Conservation (phyloP, 1,140 invertebrate genomes). For the Tetragnatha versicolor region DNA sequence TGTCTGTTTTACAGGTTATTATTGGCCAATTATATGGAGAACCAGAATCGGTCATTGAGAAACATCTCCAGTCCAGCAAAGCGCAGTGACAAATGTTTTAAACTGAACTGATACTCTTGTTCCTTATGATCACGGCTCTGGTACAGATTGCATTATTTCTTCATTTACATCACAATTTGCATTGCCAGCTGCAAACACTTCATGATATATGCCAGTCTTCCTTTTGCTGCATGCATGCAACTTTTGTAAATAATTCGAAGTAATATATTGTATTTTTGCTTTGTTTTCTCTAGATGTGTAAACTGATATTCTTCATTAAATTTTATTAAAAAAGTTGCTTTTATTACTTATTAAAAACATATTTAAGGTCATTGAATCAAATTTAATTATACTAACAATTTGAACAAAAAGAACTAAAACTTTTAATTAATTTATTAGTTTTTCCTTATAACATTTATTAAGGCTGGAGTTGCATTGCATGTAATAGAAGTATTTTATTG, state of each 20-base stretch:
- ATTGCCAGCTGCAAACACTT: neutral
- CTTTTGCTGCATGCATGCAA: constrained; percentile 17
- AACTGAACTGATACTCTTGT: neutral
- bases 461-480: neutral
- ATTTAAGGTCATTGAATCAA: no score
- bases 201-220: constrained; percentile 26
- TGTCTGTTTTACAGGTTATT: constrained; percentile 27
- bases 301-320: neutral
- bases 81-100: neutral
- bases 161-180: neutral
- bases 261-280: neutral
- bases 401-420: no score
- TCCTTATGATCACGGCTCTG: neutral
- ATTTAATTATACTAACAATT: no score
- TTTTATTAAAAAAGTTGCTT: neutral
- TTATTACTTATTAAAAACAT: neutral
- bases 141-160: neutral
- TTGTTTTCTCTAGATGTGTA: neutral
- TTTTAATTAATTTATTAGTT: no score
- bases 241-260: constrained; percentile 18
- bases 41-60: constrained; percentile 56
- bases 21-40: constrained; percentile 53
- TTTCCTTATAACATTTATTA: no score
- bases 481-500: no score
- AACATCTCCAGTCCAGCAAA: constrained; percentile 3